These are phyloP conservation scores for Caiman crocodilus DNA, from an alignment of 2,797 vertebrate genomes.

Conservation along the genomic window DNA sequence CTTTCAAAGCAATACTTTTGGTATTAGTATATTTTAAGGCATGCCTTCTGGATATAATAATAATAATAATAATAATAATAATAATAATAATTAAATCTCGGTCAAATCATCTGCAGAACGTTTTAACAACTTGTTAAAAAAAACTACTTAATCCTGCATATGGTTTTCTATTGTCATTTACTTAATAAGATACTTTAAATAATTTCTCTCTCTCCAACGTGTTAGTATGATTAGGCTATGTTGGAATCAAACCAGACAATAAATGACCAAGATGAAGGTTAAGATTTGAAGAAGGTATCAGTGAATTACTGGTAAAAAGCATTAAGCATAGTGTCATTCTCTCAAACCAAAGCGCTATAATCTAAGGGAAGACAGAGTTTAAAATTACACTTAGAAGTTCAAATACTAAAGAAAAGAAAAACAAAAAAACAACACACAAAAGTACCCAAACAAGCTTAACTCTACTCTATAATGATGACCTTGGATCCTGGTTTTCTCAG, in stretches of 20 bases:
- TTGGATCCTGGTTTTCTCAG: too few relatives aligned
- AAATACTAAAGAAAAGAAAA: neutral
- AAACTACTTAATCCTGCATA: neutral
- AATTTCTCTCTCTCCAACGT: neutral
- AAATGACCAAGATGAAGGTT: neutral
- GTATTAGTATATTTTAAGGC: neutral
- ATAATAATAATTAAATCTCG: neutral
- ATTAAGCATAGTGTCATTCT: neutral
- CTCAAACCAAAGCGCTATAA: neutral
- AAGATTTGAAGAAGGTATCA: neutral
- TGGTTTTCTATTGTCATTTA: neutral
- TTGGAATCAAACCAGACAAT: neutral
- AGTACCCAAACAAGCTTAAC: neutral
- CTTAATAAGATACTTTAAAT: neutral
- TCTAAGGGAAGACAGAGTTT: neutral
- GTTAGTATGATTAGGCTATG: neutral
- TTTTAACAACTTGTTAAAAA: neutral
- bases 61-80: neutral
- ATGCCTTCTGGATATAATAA: neutral
- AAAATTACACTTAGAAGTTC: neutral
- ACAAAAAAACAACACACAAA: too few relatives aligned
- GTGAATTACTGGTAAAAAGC: neutral
- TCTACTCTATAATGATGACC: neutral
- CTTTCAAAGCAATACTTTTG: neutral
- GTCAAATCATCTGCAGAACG: neutral